phyloP scores from a whole-genome alignment of 2,113 vertebrate species.

The Notarius lentiginosus region DNA sequence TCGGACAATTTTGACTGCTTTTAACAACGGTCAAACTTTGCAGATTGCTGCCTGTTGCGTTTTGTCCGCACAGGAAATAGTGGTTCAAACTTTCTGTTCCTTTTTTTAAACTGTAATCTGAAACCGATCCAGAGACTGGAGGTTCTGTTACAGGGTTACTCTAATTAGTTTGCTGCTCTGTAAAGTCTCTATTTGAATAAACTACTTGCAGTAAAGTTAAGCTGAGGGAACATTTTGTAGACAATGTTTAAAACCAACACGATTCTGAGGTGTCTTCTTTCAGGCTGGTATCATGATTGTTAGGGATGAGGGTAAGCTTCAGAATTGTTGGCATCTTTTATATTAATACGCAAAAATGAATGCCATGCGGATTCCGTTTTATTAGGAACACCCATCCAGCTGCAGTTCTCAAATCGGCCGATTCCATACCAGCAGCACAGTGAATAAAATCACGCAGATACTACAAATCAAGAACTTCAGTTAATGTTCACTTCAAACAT shows the following conservation, averaged over 20 bases:
- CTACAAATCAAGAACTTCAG: too few relatives aligned
- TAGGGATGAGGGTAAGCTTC: neutral
- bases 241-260: neutral
- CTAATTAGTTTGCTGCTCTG: neutral
- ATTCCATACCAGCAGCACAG: too few relatives aligned
- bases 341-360: neutral
- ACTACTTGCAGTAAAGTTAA: neutral
- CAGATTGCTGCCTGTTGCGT: neutral
- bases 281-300: neutral
- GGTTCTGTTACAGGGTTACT: neutral
- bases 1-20: neutral
- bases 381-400: too few relatives aligned
- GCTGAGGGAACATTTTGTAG: neutral
- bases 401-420: too few relatives aligned
- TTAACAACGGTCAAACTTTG: neutral
- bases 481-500: too few relatives aligned
- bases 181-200: neutral
- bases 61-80: neutral
- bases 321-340: neutral
- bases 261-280: neutral
- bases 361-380: neutral
- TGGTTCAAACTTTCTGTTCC: constrained; percentile 10
- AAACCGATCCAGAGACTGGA: neutral
- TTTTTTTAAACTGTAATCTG: neutral
- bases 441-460: too few relatives aligned